Percentiles rank a stretch among this genome's conserved stretches.
These are phyloP conservation scores for Spodoptera frugiperda DNA, from an alignment of 1,140 invertebrate genomes.

Conservation along the genomic window DNA sequence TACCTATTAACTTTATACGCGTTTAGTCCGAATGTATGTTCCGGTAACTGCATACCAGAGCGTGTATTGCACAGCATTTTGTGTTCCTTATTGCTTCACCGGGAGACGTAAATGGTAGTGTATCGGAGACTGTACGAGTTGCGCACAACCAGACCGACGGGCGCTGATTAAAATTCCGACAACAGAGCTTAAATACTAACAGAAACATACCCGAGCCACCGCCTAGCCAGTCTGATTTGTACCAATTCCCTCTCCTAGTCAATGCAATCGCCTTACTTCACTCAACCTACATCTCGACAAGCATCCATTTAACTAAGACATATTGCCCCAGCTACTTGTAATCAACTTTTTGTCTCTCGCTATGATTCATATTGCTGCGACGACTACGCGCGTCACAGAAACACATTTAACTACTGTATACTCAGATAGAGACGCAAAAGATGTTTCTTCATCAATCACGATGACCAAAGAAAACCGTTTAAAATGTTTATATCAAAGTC, in stretches of 20 bases:
- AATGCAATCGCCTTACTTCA: constrained; percentile 37
- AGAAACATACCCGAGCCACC: constrained; percentile 35
- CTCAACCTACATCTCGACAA: constrained; percentile 38
- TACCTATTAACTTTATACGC: neutral
- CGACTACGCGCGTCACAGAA: neutral
- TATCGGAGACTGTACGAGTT: constrained; percentile 52
- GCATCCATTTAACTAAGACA: constrained; percentile 26
- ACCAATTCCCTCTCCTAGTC: constrained; percentile 4
- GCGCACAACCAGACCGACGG: constrained; percentile 44
- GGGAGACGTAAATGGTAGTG: constrained; percentile 63
- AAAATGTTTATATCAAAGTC: constrained; percentile 4
- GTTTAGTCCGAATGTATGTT: constrained; percentile 19
- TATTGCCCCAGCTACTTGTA: constrained; percentile 18
- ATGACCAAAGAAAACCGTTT: neutral
- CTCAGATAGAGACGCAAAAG: neutral
- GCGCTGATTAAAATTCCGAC: constrained; percentile 57
- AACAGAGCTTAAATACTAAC: constrained; percentile 46
- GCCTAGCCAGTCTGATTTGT: constrained; percentile 13
- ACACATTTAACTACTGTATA: neutral
- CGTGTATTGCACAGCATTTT: constrained; percentile 52
- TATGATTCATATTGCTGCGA: constrained; percentile 7
- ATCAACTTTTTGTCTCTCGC: constrained; percentile 24
- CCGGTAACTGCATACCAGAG: constrained; percentile 34
- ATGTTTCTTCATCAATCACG: neutral
- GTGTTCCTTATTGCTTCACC: constrained; percentile 68